Evolutionary conservation across 2,113 vertebrate genomes (phyloP).

Genomic region (Cariama cristata): DNA sequence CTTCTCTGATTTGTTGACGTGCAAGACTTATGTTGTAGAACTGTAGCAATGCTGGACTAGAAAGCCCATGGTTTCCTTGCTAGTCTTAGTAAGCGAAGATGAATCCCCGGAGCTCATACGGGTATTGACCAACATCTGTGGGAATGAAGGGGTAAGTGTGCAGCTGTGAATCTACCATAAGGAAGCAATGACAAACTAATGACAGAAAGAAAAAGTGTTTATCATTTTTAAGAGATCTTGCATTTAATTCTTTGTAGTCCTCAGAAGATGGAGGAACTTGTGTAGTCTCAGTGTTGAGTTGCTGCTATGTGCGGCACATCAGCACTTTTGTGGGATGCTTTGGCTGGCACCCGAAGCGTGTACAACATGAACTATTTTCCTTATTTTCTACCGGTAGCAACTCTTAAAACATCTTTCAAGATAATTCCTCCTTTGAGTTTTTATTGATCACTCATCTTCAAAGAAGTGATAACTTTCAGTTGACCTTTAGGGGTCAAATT

Average conservation of each 20-base stretch:
- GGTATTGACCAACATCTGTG: background rate
- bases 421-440: background rate
- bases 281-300: background rate
- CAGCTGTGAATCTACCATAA: background rate
- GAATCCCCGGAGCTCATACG: background rate
- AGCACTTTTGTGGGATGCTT: background rate
- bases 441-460: conserved; percentile 31
- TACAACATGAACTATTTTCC: background rate
- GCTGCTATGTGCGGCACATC: fast-evolving
- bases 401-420: background rate
- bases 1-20: background rate
- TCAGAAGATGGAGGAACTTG: background rate
- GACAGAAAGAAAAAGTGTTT: fast-evolving
- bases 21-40: background rate
- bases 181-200: background rate
- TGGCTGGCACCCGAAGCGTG: background rate
- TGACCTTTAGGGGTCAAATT: background rate
- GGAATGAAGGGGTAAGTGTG: background rate
- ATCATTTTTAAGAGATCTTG: background rate
- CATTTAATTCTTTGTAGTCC: background rate
- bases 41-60: background rate
- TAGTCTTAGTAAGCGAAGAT: background rate
- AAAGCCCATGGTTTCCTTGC: background rate
- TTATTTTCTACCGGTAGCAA: background rate
- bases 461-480: conserved; percentile 43